A percentile compares a stretch with the other conserved stretches of the same genome.
Evolutionary conservation across 1,140 invertebrate genomes (phyloP).

Genomic region (Drosophila tsacasi): DNA sequence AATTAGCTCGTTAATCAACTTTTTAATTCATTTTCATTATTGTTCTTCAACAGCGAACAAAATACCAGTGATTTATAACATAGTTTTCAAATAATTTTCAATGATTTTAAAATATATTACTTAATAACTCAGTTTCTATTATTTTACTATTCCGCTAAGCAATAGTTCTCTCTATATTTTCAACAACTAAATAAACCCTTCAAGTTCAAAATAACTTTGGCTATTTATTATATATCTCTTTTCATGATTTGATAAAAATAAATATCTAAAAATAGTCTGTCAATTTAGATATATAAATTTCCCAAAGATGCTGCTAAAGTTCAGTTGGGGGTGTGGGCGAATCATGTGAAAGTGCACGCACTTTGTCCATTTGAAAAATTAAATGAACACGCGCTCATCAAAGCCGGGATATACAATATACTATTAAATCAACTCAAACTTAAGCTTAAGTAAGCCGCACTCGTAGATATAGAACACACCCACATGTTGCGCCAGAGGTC

Average conservation of each 20-base stretch:
- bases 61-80: neutral
- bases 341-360: conserved; percentile 27
- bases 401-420: conserved; percentile 28
- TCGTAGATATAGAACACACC: conserved; percentile 20
- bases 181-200: neutral
- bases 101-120: neutral
- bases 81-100: neutral
- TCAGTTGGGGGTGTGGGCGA: neutral
- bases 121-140: neutral
- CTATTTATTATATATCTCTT: no score
- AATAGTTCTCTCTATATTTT: neutral
- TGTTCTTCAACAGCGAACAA: neutral
- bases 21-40: neutral
- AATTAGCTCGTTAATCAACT: neutral
- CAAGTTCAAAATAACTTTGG: neutral
- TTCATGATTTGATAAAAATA: conserved; percentile 7
- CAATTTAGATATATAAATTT: neutral
- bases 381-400: conserved; percentile 62
- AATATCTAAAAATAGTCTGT: conserved; percentile 17
- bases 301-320: neutral
- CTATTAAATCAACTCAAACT: conserved; percentile 55
- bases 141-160: neutral
- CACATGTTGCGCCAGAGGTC: conserved; percentile 4
- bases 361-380: conserved; percentile 57
- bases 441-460: conserved; percentile 36